Conservation (phyloP, 2,113 vertebrate species). For the Tetrao urogallus region DNA sequence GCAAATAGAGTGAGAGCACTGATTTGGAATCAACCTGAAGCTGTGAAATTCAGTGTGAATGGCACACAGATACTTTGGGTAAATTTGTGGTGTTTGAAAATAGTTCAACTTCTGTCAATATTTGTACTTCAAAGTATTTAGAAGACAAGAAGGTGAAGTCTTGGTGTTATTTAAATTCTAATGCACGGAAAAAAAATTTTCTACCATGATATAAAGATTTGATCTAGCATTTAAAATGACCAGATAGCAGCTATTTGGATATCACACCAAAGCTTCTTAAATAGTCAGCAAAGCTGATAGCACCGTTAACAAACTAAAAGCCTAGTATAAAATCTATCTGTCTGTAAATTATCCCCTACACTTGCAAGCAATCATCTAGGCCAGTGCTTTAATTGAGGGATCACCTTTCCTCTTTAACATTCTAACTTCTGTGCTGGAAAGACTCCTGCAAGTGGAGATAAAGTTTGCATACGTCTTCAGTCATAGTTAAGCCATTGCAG, state of each 20-base stretch:
- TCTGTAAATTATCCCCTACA: neutral
- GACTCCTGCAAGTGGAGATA: neutral
- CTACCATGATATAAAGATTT: neutral
- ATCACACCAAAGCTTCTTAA: neutral
- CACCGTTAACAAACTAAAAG: neutral
- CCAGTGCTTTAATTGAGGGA: neutral
- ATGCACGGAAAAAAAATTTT: neutral
- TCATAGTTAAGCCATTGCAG: neutral
- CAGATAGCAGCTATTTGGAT: neutral
- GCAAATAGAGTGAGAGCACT: neutral
- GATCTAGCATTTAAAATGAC: neutral
- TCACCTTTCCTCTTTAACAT: neutral
- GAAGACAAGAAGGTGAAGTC: neutral
- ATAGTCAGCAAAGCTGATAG: neutral
- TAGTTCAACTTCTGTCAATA: constrained; percentile 28
- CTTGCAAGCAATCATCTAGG: neutral
- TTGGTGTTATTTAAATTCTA: constrained; percentile 14
- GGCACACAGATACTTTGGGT: neutral
- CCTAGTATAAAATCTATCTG: neutral
- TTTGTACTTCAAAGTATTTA: neutral
- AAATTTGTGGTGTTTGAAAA: neutral
- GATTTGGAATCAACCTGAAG: neutral
- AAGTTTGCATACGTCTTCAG: neutral
- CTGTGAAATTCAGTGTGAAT: constrained; percentile 8
- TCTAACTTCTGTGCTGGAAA: neutral